These are phyloP conservation scores for Psettodes erumei DNA, from an alignment of 2,113 vertebrate species.

Conservation along the genomic window DNA sequence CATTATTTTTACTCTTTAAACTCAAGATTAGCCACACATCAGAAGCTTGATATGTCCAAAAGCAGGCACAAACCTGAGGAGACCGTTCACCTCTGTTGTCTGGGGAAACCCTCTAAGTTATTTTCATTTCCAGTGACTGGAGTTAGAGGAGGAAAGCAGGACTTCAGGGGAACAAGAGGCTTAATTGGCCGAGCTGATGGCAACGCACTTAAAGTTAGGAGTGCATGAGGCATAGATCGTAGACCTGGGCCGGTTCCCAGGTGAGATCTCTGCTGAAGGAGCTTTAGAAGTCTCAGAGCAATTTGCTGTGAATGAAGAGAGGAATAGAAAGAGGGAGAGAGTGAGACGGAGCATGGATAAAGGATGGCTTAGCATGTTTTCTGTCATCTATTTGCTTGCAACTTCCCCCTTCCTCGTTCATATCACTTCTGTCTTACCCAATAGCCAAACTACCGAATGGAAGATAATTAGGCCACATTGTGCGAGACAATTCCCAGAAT, in stretches of 20 bases:
- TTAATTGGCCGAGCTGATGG: constrained; percentile 84
- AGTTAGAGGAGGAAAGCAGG: constrained; percentile 57
- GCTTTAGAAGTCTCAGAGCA: constrained; percentile 82
- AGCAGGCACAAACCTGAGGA: constrained; percentile 33
- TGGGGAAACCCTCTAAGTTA: constrained; percentile 59
- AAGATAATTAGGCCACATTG: constrained; percentile 69
- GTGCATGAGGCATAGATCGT: constrained; percentile 80
- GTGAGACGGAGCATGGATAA: constrained; percentile 49
- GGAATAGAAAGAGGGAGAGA: constrained; percentile 58
- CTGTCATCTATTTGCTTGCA: constrained; percentile 72
- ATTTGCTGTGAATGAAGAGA: constrained; percentile 80
- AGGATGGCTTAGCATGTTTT: constrained; percentile 65
- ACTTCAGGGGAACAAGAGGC: constrained; percentile 65
- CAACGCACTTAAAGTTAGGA: constrained; percentile 78
- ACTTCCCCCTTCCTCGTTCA: constrained; percentile 35
- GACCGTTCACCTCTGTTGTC: constrained; percentile 24
- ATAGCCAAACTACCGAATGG: constrained; percentile 26
- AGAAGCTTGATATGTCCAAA: constrained; percentile 45
- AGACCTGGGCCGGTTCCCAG: constrained; percentile 77
- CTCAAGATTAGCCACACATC: constrained; percentile 48
- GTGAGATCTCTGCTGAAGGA: constrained; percentile 75
- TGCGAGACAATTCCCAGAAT: constrained; percentile 40
- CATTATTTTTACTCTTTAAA: constrained; percentile 46
- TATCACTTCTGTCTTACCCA: constrained; percentile 27
- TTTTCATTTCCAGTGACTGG: constrained; percentile 73